phyloP scores from a whole-genome alignment of 2,113 vertebrate genomes.

The Megaceryle torquata region DNA sequence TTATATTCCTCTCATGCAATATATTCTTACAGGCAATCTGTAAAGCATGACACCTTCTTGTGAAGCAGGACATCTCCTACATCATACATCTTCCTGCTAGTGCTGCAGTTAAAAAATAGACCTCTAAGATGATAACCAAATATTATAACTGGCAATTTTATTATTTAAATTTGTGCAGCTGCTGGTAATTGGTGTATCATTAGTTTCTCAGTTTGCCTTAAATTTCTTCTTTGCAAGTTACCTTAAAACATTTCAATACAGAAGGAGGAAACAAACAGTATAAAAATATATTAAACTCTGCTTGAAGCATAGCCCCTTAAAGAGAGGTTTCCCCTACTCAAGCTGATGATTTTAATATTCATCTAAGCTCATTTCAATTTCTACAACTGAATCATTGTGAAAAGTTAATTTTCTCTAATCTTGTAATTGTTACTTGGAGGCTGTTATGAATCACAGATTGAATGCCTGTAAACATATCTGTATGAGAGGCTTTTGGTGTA shows the following conservation, averaged over 20 bases:
- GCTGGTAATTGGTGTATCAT: not conserved
- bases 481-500: not conserved
- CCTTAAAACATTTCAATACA: not conserved
- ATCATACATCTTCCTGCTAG: not conserved
- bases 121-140: not conserved
- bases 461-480: not conserved
- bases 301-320: not conserved
- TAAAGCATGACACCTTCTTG: not conserved
- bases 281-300: not conserved
- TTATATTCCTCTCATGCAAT: not conserved
- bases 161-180: not conserved
- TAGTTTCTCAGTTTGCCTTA: not conserved
- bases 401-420: not conserved
- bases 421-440: not conserved
- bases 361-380: not conserved
- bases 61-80: not conserved
- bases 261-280: not conserved
- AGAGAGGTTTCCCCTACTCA: not conserved
- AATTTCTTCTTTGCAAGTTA: not conserved
- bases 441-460: not conserved
- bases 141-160: not conserved
- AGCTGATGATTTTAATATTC: not conserved
- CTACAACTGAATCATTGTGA: not conserved
- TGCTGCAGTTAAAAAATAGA: not conserved
- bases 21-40: not conserved